Base-by-base conservation (phyloP, 2,888 invertebrate species). In the Anoplius nigerrimus region DNA sequence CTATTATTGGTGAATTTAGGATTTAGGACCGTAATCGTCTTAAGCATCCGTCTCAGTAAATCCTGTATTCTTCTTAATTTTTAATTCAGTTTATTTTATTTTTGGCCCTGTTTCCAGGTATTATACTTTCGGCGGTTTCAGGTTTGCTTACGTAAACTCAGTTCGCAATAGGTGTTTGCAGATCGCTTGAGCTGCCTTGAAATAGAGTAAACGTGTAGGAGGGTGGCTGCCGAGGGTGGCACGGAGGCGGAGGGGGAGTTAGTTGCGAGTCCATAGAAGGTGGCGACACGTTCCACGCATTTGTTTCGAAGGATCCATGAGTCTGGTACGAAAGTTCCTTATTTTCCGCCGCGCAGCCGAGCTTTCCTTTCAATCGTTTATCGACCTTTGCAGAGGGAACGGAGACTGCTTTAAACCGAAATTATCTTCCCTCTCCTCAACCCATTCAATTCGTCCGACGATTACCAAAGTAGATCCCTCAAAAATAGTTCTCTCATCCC, bases 81-180 rank as follows among this genome's bases (percentile, higher is more conserved):
- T n/a, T n/a, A n/a, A n/a, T n/a, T n/a, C n/a, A n/a, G n/a, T n/a
- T n/a, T n/a, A n/a, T n/a, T 34, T 34, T 2, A 2, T 34, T 34
- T 6, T 34, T 11, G 34, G 4, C 1, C 34, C 11, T 11, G 11
- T 34, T 34, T 34, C 11, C 8, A 6, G n/a, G n/a, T n/a, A n/a
- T n/a, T 11, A 6, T 34, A 13, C 2, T 34, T 34, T 11, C 11
- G 8, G 34, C 11, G 6, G 34, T 11, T 34, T 6, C 11, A 3
- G 8, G 34, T 34, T 34, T 13, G 11, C 1, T 34, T 42, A 62
- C 62, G 67, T 71, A 75, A 71, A 63, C 64, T 57, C 8, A 5
- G 22, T 2, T 34, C 27, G 55, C 62, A 66, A 68, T 75, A 71
- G 66, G 68, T 75, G 73, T 73, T 75, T 73, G 66, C 71, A 53